A percentile compares a stretch with the other conserved stretches of the same genome.
These are phyloP conservation scores for Margaritifera margaritifera DNA, from an alignment of 2,888 invertebrate species.

Conservation along the genomic window DNA sequence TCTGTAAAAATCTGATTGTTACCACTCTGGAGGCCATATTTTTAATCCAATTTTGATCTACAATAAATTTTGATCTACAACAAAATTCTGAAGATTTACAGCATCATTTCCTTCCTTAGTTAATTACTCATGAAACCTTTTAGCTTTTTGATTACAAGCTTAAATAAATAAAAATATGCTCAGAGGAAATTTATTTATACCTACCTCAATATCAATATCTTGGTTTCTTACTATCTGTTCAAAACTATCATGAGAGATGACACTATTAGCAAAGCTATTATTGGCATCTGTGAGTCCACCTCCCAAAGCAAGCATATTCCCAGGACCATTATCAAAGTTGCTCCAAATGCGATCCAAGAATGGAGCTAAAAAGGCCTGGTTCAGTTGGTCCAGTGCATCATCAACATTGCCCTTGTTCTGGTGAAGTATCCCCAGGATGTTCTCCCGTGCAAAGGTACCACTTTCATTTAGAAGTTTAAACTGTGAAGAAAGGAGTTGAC, in stretches of 20 bases:
- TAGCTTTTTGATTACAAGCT: too few relatives aligned
- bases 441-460: conserved; percentile 52
- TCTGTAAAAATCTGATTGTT: too few relatives aligned
- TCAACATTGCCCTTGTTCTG: conserved; percentile 48
- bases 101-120: too few relatives aligned
- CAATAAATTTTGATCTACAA: too few relatives aligned
- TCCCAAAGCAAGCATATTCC: too few relatives aligned
- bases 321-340: not conserved
- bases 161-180: too few relatives aligned
- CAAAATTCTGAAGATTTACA: too few relatives aligned
- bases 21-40: too few relatives aligned
- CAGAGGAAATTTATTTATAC: conserved; percentile 2
- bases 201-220: conserved; percentile 48
- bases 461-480: conserved; percentile 41
- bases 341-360: conserved; percentile 50
- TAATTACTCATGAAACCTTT: too few relatives aligned
- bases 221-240: conserved; percentile 46
- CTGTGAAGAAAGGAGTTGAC: conserved; percentile 28
- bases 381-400: conserved; percentile 40
- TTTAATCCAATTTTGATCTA: too few relatives aligned
- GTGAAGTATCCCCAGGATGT: conserved; percentile 52
- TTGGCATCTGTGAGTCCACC: conserved; percentile 25
- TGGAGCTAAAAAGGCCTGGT: conserved; percentile 36
- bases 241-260: conserved; percentile 50
- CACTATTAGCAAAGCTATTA: conserved; percentile 54